Percentiles rank a stretch among this genome's conserved stretches.
Conservation (phyloP, 2,113 vertebrate species). For the Salvelinus namaycush region DNA sequence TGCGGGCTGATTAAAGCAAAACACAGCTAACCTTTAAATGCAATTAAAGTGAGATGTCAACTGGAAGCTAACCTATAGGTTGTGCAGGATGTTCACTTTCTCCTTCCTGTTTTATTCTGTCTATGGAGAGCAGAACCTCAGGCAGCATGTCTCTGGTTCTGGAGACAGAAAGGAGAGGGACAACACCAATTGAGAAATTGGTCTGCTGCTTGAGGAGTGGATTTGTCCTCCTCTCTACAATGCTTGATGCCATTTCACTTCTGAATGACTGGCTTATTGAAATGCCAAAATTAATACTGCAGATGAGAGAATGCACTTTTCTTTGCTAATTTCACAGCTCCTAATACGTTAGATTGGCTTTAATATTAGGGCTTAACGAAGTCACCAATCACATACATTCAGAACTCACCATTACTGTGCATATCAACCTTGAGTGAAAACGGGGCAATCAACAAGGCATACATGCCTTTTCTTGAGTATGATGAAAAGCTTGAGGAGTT, state of each 20-base stretch:
- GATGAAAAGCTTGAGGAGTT: too few relatives aligned
- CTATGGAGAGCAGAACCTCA: neutral
- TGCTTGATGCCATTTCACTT: conserved; percentile 32
- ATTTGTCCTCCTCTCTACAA: conserved; percentile 3
- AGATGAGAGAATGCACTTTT: conserved; percentile 40
- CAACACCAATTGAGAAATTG: neutral
- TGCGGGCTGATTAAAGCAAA: conserved; percentile 1
- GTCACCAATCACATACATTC: conserved; percentile 25
- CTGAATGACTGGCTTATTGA: conserved; percentile 63
- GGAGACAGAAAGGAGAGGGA: neutral
- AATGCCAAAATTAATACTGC: conserved; percentile 34
- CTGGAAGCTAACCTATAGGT: too few relatives aligned
- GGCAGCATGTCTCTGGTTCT: neutral
- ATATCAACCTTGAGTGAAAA: conserved; percentile 11
- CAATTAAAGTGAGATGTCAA: neutral
- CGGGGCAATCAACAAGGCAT: conserved; percentile 23
- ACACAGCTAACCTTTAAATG: conserved; percentile 27
- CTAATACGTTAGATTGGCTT: conserved; percentile 53
- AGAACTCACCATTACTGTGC: neutral
- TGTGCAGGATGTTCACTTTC: neutral
- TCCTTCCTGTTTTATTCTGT: neutral
- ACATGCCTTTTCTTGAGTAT: neutral
- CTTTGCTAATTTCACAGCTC: conserved; percentile 36
- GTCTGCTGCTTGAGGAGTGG: neutral
- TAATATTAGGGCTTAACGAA: conserved; percentile 39